Percentiles rank a stretch among this genome's conserved stretches.
Evolutionary conservation across 2,113 vertebrate genomes (phyloP).

Genomic region (Butorides virescens): DNA sequence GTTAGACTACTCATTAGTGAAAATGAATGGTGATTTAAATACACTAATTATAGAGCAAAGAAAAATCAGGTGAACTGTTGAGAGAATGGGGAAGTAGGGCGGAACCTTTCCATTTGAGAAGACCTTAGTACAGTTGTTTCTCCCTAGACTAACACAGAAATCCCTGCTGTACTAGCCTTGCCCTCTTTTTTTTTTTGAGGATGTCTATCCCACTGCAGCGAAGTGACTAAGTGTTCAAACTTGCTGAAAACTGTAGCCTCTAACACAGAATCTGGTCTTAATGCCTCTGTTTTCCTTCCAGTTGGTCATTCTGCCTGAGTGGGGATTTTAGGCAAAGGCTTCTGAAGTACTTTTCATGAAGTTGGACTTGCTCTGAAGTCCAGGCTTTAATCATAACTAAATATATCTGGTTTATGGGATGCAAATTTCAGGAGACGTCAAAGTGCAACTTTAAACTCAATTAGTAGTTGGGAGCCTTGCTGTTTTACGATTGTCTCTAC

Average conservation of each 20-base stretch:
- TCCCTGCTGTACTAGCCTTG: background rate
- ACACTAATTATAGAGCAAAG: background rate
- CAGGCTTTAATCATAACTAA: background rate
- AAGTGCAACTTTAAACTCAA: background rate
- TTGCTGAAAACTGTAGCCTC: background rate
- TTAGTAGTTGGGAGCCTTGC: background rate
- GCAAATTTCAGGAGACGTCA: background rate
- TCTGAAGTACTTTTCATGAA: background rate
- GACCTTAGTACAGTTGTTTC: background rate
- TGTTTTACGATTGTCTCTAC: background rate
- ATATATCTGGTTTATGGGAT: background rate
- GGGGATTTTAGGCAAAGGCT: background rate
- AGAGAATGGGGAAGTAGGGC: background rate
- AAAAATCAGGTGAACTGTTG: background rate
- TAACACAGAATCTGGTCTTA: background rate
- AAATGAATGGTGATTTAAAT: background rate
- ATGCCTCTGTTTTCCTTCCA: background rate
- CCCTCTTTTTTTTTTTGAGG: background rate
- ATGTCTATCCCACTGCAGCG: background rate
- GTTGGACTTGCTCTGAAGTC: background rate
- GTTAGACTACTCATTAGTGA: background rate
- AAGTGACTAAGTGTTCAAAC: background rate
- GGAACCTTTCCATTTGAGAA: background rate
- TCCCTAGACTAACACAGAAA: background rate
- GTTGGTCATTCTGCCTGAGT: background rate